Base-by-base conservation (phyloP, 2,888 invertebrate genomes). In the Apamea crenata region DNA sequence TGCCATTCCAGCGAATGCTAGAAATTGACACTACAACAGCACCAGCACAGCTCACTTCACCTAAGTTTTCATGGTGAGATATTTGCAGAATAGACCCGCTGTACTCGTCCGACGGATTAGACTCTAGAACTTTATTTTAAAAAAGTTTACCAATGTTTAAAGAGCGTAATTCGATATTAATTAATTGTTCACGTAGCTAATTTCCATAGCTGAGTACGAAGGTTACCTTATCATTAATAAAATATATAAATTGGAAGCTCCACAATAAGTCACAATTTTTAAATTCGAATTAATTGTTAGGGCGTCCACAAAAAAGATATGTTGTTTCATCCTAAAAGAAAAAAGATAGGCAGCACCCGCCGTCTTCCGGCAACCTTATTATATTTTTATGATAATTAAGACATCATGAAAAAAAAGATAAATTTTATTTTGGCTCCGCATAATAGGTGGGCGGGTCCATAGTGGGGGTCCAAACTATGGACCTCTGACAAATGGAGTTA, bases 401-500 rank as follows among this genome's bases (percentile, higher is more conserved):
- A 91, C 91, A 88, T 92, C 90, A 87, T 81, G 80, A 85, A 88
- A 90, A 90, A 90, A 82, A 84, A 71, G 82, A 85, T 87, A 90
- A 85, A 89, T 88, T 88, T 81, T 88, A 79, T 86, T 90, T 91
- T 90, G 85, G 86, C 85, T 88, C 85, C 82, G 71, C 83, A 82
- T 92, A 93, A 91, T 92, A 89, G 89, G 92, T 91, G 88, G 93
- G 93, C 91, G 93, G 90, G 76, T 71, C 79, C 90, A 73, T 89
- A 86, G 93, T 90, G 91, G 92, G 93, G 93, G 90, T 92, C 92
- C 92, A 87, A 80, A 90, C 89, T 88, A 91, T 92, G 90, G 91
- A 92, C 93, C 92, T 91, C 95, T 95, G 95, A 96, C 95, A 96
- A 95, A 96, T 95, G 94, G 93, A 91, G 89, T 92, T 91, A 94